phyloP scores from a whole-genome alignment of 2,113 vertebrate species.

The Strix uralensis region DNA sequence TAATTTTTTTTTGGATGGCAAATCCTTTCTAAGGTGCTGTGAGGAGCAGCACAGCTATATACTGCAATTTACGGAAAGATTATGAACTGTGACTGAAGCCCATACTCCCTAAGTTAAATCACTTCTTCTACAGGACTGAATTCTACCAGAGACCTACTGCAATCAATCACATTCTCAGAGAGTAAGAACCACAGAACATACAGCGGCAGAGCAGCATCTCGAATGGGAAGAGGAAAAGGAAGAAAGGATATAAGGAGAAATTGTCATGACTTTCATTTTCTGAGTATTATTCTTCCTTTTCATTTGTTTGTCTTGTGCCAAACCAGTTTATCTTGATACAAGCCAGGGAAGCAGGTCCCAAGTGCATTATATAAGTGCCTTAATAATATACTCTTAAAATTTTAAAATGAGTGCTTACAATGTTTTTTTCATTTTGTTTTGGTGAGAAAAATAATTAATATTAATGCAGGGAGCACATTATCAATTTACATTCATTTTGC shows the following conservation, averaged over 20 bases:
- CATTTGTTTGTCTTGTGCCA: not conserved
- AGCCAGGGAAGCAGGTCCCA: not conserved
- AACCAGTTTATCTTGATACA: not conserved
- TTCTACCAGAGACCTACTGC: not conserved
- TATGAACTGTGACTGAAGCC: not conserved
- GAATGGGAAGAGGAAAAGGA: not conserved
- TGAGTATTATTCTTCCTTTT: not conserved
- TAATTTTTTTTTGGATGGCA: not conserved
- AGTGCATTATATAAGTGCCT: not conserved
- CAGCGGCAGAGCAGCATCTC: not conserved
- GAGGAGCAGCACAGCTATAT: not conserved
- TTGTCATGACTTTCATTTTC: not conserved
- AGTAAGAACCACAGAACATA: not conserved
- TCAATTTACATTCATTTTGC: conserved; percentile 12
- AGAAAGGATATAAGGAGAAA: not conserved
- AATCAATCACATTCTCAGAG: not conserved
- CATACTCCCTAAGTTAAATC: not conserved
- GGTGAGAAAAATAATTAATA: conserved; percentile 34
- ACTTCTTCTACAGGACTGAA: not conserved
- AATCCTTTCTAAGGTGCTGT: not conserved
- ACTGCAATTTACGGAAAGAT: not conserved
- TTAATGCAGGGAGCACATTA: conserved; percentile 11
- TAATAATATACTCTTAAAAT: not conserved
- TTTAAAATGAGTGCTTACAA: not conserved
- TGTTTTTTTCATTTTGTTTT: conserved; percentile 1